Percentiles rank a stretch among this genome's conserved stretches.
These are phyloP conservation scores for Phoenoteleia sp. DNA, from an alignment of 2,888 invertebrate genomes.

Conservation along the genomic window DNA sequence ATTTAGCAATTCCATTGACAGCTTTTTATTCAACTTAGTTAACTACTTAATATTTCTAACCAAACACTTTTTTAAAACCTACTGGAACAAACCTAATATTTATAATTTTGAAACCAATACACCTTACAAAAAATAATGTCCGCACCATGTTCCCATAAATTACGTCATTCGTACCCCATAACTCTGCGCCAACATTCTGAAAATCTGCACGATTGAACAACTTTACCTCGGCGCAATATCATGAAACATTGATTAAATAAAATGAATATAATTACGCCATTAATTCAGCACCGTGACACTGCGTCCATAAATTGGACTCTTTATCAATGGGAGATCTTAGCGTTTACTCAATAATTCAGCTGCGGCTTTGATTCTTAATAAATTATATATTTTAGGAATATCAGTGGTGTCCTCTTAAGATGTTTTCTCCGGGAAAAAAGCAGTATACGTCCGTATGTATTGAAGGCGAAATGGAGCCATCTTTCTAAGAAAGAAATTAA, in stretches of 20 bases:
- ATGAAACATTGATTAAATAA: neutral
- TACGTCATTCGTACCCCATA: too few relatives aligned
- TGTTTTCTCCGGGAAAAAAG: constrained; percentile 41
- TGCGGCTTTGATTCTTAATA: constrained; percentile 60
- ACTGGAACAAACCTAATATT: too few relatives aligned
- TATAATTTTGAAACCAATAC: too few relatives aligned
- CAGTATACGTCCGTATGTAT: constrained; percentile 63
- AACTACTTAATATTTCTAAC: too few relatives aligned
- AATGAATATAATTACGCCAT: constrained; percentile 10
- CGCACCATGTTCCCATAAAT: too few relatives aligned
- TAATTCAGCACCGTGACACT: neutral
- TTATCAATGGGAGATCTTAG: constrained; percentile 2
- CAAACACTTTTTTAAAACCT: too few relatives aligned
- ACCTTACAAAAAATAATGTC: too few relatives aligned
- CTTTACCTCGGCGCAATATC: neutral
- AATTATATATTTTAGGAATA: constrained; percentile 62
- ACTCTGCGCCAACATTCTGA: too few relatives aligned
- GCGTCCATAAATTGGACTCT: constrained; percentile 4
- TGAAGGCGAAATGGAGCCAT: constrained; percentile 78
- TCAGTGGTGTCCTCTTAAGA: constrained; percentile 50
- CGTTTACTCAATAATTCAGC: constrained; percentile 58
- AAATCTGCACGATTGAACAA: too few relatives aligned
- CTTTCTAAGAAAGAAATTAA: constrained; percentile 84
- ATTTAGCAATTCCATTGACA: too few relatives aligned
- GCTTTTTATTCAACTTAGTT: too few relatives aligned